phyloP scores from a whole-genome alignment of 2,797 vertebrate genomes.

The Coccyzus lansbergi region DNA sequence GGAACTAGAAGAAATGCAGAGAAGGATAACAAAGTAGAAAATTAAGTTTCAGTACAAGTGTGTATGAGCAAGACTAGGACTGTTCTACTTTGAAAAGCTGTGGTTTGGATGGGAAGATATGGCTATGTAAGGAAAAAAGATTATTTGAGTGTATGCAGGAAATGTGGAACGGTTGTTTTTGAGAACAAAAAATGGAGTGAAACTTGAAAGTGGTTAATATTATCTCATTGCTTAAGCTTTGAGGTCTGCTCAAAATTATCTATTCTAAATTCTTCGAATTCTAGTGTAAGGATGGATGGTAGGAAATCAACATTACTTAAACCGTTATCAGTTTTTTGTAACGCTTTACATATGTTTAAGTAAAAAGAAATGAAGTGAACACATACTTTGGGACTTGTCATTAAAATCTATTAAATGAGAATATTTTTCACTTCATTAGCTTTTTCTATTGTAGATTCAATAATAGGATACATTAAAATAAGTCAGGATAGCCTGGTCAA shows the following conservation, averaged over 20 bases:
- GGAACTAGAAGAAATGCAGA: neutral
- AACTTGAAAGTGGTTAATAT: neutral
- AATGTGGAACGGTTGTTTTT: neutral
- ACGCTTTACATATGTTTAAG: neutral
- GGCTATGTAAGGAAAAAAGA: neutral
- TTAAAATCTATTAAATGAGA: neutral
- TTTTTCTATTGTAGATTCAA: neutral
- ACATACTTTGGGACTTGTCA: neutral
- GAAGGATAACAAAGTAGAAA: neutral
- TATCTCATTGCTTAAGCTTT: neutral
- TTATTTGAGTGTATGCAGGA: neutral
- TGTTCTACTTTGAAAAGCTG: neutral
- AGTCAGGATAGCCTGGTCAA: neutral
- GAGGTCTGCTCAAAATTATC: neutral
- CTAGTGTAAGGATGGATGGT: neutral
- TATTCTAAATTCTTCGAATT: neutral
- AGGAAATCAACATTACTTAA: neutral
- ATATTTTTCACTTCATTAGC: neutral
- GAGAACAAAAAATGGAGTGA: neutral
- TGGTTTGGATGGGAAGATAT: neutral
- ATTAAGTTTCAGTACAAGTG: neutral
- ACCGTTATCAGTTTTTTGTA: neutral
- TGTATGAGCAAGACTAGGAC: neutral
- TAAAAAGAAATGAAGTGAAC: neutral
- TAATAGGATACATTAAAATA: neutral